These are phyloP conservation scores for Tamias sibiricus DNA, from an alignment of 2,113 vertebrate species.

Conservation along the genomic window DNA sequence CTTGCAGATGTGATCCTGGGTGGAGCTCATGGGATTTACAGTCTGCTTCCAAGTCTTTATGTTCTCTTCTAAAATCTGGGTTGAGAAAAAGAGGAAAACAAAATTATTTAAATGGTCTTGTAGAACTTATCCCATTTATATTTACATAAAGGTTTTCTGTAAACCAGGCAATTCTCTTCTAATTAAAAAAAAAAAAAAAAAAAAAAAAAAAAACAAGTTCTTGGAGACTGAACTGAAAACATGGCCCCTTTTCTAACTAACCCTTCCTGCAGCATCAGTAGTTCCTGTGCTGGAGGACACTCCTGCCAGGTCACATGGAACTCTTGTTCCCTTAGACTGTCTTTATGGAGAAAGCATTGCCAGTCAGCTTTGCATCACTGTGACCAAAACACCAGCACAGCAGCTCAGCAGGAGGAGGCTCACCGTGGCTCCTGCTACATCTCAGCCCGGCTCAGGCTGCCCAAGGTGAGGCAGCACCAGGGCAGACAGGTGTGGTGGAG, in stretches of 20 bases:
- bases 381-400: too few species aligned
- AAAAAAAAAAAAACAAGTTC: background rate
- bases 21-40: conserved; percentile 79
- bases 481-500: too few species aligned
- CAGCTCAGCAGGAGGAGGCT: too few species aligned
- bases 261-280: background rate
- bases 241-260: background rate
- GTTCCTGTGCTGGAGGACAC: background rate
- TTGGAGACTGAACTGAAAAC: conserved; percentile 28
- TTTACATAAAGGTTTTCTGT: background rate
- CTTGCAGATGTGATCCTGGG: conserved; percentile 82
- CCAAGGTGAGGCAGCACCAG: too few species aligned
- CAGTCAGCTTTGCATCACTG: too few species aligned
- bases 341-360: background rate
- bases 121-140: background rate
- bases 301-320: too few species aligned
- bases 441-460: too few species aligned
- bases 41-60: conserved; percentile 82
- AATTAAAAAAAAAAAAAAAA: background rate
- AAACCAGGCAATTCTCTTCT: background rate
- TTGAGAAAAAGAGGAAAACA: background rate
- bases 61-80: conserved; percentile 82
- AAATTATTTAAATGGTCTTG: background rate
- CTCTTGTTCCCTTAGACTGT: background rate
- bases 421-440: too few species aligned